Evolutionary conservation across 2,797 vertebrate species (phyloP), one percentile per base, ranked within the genome.

Genomic region (Heliangelus exortis): DNA sequence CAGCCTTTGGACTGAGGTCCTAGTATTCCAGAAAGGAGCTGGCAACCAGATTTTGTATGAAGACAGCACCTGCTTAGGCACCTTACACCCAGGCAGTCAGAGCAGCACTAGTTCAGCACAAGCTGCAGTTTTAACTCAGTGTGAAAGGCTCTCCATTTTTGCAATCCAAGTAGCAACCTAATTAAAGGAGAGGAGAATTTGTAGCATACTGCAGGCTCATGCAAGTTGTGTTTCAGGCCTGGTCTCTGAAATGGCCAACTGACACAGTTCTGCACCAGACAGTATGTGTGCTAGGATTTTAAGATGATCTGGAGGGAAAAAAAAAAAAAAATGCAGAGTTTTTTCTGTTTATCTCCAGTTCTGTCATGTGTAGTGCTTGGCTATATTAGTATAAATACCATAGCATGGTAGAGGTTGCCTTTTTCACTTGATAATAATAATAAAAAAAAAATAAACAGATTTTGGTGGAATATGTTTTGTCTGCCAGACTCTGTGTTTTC

Each of bases 181-280:
- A 45, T 58, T 41, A 55, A 23, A 66, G 67, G 9, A 51, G 71
- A n/a, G 33, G 10, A 26, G 45, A 34, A 5, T 63, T 47, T 29
- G 14, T 59, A 19, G 79, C 12, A 4, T 10, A 3, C 25, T 28
- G 10, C 33, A 22, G 0, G 8, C 33, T 78, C 5, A 1, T 51
- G 9, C 34, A 61, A 33, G 8, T 5, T 36, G 22, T 63, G 5
- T 50, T 84, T 43, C 1, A 0, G 14, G 23, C 20, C 59, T 53
- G 22, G 51, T 22, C 50, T 72, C 74, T 17, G 65, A 45, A 12
- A 16, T 25, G 48, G 28, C n/a, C 54, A 57, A 39, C 77, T 57
- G 87, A 65, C 67, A 29, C 4, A 41, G 20, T 45, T 79, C n/a
- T 19, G 21, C 62, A 36, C 54, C 62, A 73, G 39, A 5, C n/a